Evolutionary conservation across 2,888 invertebrate species (phyloP), one percentile per base, ranked within the genome.

Genomic region (Piscicola geometra): DNA sequence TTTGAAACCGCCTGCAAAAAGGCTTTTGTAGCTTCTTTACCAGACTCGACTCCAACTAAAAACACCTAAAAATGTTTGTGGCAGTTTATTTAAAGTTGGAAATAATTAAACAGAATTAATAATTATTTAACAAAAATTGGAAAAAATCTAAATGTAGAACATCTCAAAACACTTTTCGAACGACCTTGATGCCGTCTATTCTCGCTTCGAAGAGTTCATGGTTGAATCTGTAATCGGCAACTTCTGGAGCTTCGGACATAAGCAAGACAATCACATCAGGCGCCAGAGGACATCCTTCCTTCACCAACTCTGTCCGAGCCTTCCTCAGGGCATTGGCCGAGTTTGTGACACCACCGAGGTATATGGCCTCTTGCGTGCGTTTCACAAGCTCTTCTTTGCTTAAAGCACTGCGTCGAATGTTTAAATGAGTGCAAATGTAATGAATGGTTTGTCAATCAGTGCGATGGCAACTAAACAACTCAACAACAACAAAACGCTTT

Each of bases 201-300:
- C 47, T 30, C 2, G 70, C 47, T 28, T 70, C 70, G 25, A 30
- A 35, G 18, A 70, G 50, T 25, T 70, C 41, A 25, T 70, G 70
- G 47, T 41, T 70, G 2, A 70, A 9, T 21, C 2, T 2, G 25
- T n/a, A 70, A 2, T 35, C 70, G 3, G 70, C 28, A 15, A 15
- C 41, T 9, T 30, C 15, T 5, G 70, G 70, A 15, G 5, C 21
- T 9, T 35, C 25, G 18, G 9, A 2, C 36, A 47, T 2, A 9
- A 70, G 2, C 5, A 36, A 5, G 3, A 70, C 47, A 2, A 70
- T 2, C 21, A 70, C 28, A 47, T 70, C 32, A 21, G 70, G 36
- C 15, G 50, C 70, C 33, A 33, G 28, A 25, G 5, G 3, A 18
- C 25, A 5, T 18, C 15, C 32, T 3, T 3, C 33, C 15, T 67